Evolutionary conservation across 2,888 invertebrate genomes (phyloP).

Genomic region (Nycteola revayana): DNA sequence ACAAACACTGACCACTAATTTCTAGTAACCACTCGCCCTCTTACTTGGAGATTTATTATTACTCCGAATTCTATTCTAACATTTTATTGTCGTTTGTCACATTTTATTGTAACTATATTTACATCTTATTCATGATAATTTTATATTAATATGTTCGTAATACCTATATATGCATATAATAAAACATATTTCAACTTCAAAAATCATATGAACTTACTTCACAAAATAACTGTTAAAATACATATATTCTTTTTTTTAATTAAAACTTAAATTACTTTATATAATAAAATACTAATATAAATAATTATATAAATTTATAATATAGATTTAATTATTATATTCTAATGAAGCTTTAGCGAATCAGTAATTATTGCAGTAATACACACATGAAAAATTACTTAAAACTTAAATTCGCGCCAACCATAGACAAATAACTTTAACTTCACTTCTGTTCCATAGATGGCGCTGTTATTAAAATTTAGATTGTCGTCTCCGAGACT

Average conservation of each 20-base stretch:
- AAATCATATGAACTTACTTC: neutral
- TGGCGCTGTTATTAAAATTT: conserved; percentile 12
- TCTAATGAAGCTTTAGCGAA: conserved; percentile 5
- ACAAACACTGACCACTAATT: conserved; percentile 11
- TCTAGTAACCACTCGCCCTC: conserved; percentile 4
- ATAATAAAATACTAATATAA: neutral
- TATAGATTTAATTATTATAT: no score
- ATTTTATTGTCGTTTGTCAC: conserved; percentile 76
- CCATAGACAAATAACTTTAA: neutral
- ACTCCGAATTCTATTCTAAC: conserved; percentile 35
- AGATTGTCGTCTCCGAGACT: conserved; percentile 26
- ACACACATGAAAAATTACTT: conserved; percentile 30
- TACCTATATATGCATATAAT: neutral
- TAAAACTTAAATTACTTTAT: neutral
- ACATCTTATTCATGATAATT: no score
- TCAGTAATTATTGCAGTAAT: conserved; percentile 36
- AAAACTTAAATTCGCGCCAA: conserved; percentile 14
- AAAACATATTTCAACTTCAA: neutral
- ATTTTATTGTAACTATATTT: conserved; percentile 31
- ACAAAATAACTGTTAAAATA: neutral
- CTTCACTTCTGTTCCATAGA: conserved; percentile 6
- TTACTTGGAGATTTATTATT: conserved; percentile 17
- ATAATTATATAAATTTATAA: neutral
- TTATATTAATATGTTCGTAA: no score
- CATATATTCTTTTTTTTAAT: neutral